These are phyloP conservation scores for Sphyrna mokarran DNA, from an alignment of 2,113 vertebrate species.

Conservation along the genomic window DNA sequence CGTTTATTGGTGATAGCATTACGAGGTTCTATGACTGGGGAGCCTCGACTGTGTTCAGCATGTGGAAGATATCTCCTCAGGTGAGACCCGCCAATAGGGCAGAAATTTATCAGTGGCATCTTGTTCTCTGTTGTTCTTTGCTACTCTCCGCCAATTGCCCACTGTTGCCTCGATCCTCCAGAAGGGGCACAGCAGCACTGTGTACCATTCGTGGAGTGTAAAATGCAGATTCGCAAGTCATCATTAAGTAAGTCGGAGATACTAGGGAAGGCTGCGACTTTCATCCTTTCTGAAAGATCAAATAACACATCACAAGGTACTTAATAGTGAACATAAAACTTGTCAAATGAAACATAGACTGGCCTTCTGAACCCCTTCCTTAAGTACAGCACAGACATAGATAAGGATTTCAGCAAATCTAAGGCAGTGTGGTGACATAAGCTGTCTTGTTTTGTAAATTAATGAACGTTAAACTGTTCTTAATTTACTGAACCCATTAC, in stretches of 20 bases:
- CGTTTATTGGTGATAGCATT: not conserved
- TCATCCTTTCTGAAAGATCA: slow-evolving; percentile 8
- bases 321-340: not conserved
- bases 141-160: not conserved
- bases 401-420: not conserved
- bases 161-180: not conserved
- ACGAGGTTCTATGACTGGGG: not conserved
- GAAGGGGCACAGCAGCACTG: not conserved
- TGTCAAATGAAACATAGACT: not conserved
- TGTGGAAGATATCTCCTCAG: not conserved
- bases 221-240: not conserved
- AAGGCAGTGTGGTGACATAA: not conserved
- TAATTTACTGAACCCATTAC: not conserved
- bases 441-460: not conserved
- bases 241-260: not conserved
- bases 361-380: not conserved
- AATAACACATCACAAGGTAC: not conserved
- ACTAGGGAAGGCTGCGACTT: not conserved
- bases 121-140: not conserved
- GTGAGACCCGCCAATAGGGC: not conserved
- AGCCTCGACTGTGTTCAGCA: not conserved
- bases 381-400: not conserved
- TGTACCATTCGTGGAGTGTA: not conserved
- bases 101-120: not conserved
- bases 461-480: not conserved